Evolutionary conservation across 1,140 invertebrate genomes (phyloP), one percentile per base, ranked within the genome.

Genomic region (Triops longicaudatus): DNA sequence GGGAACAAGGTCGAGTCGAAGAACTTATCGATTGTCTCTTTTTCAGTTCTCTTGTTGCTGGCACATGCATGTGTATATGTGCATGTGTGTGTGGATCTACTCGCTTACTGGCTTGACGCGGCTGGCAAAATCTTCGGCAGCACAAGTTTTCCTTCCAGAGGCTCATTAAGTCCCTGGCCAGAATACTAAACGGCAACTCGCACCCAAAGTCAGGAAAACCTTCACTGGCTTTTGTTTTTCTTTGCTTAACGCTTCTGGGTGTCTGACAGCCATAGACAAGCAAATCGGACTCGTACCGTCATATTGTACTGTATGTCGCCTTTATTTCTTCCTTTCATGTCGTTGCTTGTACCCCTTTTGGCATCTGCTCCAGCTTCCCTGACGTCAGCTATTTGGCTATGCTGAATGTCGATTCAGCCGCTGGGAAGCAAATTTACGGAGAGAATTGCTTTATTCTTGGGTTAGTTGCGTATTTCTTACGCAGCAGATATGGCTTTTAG

Each of bases 21-120:
- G 50, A 63, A 63, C 50, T 63, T 63, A 63, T 63, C 50, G 50
- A 63, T 63, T 63, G 50, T 63, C 50, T 63, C 50, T 63, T 63
- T 63, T 63, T 63, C 50, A 22, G 50, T 7, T 63, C 50, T 63
- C 50, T 1, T 17, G 50, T 63, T n/a, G 50, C 50, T 63, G 22
- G 10, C 50, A n/a, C 14, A 63, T n/a, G 50, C 31, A 63, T 63
- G 50, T 63, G 50, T 22, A 7, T 37, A 37, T 37, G 31, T 37
- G 31, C 7, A 37, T 37, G 31, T 37, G 31, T 37, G 31, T 37
- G 31, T 37, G 7, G n/a, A n/a, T 44, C 43, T 22, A 14, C 50
- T 63, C 10, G 50, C 50, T 63, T 37, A 37, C 31, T 37, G 31
- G 31, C 31, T 37, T 37, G 31, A 37, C 31, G n/a, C 7, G 31